Evolutionary conservation across 2,888 invertebrate genomes (phyloP).

Genomic region (Gastrophysa polygoni): DNA sequence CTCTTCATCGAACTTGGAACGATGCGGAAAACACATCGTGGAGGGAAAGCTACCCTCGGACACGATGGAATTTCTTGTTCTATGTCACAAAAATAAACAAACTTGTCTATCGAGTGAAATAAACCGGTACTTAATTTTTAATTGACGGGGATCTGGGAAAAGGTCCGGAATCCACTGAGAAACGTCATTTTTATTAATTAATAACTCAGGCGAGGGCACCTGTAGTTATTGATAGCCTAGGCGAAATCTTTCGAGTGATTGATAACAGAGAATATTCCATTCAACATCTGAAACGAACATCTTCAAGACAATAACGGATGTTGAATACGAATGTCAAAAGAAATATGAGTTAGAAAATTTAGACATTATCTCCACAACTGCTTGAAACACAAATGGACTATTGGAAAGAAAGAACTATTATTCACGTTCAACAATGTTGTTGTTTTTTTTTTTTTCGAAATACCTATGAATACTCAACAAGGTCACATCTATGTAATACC

Average conservation of each 20-base stretch:
- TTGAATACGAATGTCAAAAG: no score
- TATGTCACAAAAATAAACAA: conserved; percentile 56
- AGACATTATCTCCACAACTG: no score
- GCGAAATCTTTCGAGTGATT: not conserved
- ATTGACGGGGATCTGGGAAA: conserved; percentile 53
- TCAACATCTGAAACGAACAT: not conserved
- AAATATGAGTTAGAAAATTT: no score
- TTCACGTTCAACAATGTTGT: no score
- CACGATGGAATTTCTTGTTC: conserved; percentile 51
- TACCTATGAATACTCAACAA: no score
- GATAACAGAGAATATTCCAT: not conserved
- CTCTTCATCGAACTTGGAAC: not conserved
- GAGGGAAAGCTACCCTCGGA: conserved; percentile 50
- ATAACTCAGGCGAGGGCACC: conserved; percentile 33
- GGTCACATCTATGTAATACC: no score
- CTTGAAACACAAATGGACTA: no score
- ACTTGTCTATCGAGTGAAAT: conserved; percentile 49
- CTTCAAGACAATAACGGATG: no score
- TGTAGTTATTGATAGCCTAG: not conserved
- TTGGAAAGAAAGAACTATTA: no score
- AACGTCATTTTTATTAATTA: conserved; percentile 56
- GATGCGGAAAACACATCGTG: conserved; percentile 39
- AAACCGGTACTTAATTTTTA: conserved; percentile 52
- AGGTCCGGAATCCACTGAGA: conserved; percentile 49
- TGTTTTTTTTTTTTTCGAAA: no score